Evolutionary conservation across 2,888 invertebrate genomes (phyloP), one percentile per base, ranked within the genome.

Genomic region (Cremastinae sp.): DNA sequence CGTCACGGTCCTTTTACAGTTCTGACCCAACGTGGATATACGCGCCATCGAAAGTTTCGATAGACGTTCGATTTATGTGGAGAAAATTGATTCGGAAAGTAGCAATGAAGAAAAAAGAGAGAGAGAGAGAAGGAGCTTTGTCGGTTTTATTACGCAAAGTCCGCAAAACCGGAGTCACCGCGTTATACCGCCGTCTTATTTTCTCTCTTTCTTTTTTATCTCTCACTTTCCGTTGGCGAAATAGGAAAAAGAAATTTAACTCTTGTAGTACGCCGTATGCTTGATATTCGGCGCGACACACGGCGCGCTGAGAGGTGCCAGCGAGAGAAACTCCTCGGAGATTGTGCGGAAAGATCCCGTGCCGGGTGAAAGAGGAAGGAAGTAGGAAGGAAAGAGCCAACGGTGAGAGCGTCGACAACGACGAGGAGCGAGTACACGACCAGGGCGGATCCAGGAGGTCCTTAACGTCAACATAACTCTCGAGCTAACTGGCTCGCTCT

Each of bases 381-480:
- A 71, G 70, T 74, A 69, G 74, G 59, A 74, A 78, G 56, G 53
- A 75, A 73, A 41, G 65, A 61, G 78, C 62, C 70, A 61, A 74
- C 69, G 69, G 62, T 73, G 66, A 65, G 47, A 62, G 75, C 71
- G 66, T 61, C 65, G 78, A 77, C 75, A 71, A 73, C 71, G 81
- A 80, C 51, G 78, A 77, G 81, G 61, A 78, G n/a, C n/a, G 82
- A 78, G 78, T 86, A 88, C 88, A 87, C 82, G 87, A 76, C 83
- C 83, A 85, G 84, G 87, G 87, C 87, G 88, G 86, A 82, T 84
- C 87, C 80, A 66, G 74, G 69, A 81, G 81, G 84, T 82, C 82
- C 82, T 84, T 84, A 83, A 79, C 81, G 84, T 79, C 82, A 82
- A 84, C 86, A 85, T 88, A 87, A 87, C 85, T 87, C 82, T 80